These are phyloP conservation scores for Myotis davidii DNA, from an alignment of 2,113 vertebrate genomes.

Conservation along the genomic window DNA sequence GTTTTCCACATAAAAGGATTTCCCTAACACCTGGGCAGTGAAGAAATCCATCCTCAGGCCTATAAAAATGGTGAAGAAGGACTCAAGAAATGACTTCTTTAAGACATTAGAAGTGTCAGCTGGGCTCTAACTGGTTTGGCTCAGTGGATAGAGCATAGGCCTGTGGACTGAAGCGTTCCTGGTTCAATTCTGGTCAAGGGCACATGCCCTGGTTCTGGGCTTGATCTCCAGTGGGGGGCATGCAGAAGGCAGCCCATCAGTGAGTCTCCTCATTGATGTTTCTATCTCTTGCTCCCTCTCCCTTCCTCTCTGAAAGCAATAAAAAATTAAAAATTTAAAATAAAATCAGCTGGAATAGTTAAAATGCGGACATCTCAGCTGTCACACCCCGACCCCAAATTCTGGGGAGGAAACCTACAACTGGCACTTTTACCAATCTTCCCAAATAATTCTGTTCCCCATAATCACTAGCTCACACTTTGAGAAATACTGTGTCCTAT, in stretches of 20 bases:
- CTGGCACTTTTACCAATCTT: not conserved
- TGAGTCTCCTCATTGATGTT: no score
- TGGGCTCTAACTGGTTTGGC: no score
- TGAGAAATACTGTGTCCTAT: not conserved
- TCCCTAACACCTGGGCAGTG: no score
- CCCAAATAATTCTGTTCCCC: not conserved
- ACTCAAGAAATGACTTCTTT: not conserved
- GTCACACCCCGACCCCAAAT: not conserved
- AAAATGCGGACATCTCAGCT: not conserved
- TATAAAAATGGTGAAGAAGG: accelerated
- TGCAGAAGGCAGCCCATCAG: no score
- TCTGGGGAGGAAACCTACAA: not conserved
- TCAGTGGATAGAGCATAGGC: no score
- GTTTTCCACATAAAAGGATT: not conserved
- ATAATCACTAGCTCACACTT: not conserved
- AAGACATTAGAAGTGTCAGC: not conserved
- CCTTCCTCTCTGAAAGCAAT: no score
- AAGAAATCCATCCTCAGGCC: not conserved
- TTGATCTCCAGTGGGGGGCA: no score
- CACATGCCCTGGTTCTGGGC: no score
- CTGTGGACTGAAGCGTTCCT: no score
- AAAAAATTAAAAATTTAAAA: not conserved
- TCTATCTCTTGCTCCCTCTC: no score
- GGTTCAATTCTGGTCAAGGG: no score
- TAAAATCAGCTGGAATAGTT: not conserved